These are phyloP conservation scores for Carposina sasakii DNA, from an alignment of 1,140 invertebrate species.

Conservation along the genomic window DNA sequence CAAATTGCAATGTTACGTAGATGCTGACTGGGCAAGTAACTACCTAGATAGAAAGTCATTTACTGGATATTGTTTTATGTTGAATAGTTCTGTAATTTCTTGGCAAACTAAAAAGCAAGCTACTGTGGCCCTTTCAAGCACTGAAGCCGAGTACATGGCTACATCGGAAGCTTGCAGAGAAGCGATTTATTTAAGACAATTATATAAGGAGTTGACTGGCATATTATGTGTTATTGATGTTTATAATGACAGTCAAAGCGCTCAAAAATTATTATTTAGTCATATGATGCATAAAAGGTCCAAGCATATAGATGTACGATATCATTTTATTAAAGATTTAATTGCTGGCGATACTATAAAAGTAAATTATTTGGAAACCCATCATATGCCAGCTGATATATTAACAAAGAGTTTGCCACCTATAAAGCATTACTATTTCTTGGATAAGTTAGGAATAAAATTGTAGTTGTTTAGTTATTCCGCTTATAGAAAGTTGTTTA, in stretches of 20 bases:
- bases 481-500: too few relatives aligned
- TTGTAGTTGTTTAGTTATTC: too few relatives aligned
- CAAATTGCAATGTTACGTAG: conserved; percentile 36
- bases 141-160: background rate
- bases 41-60: conserved; percentile 48
- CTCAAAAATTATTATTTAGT: conserved; percentile 16
- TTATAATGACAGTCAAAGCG: conserved; percentile 20
- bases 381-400: conserved; percentile 15
- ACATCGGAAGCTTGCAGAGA: conserved; percentile 6
- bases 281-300: conserved; percentile 12
- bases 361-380: conserved; percentile 12
- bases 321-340: conserved; percentile 9
- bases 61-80: conserved; percentile 41
- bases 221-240: background rate
- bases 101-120: conserved; percentile 25
- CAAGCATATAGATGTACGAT: conserved; percentile 9
- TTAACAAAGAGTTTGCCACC: conserved; percentile 12
- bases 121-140: conserved; percentile 18
- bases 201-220: background rate
- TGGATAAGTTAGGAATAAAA: conserved; percentile 5
- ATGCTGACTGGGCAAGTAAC: conserved; percentile 55
- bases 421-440: conserved; percentile 13
- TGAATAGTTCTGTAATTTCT: conserved; percentile 33
- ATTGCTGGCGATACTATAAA: conserved; percentile 1
- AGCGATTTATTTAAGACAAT: conserved; percentile 4